These are phyloP conservation scores for Paratilapia polleni DNA, from an alignment of 2,113 vertebrate species.

Conservation along the genomic window DNA sequence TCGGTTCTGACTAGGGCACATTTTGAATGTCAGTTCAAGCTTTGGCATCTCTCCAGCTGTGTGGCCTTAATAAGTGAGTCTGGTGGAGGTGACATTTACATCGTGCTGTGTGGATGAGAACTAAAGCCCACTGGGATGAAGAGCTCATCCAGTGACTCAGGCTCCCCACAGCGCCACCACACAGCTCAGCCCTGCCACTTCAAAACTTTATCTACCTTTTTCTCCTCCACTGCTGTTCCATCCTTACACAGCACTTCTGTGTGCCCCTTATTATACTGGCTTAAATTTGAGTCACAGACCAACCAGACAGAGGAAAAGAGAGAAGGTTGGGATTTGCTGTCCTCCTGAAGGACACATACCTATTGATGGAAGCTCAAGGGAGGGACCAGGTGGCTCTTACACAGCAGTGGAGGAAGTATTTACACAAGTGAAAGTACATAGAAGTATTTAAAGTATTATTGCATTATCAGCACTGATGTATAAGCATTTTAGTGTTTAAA, in stretches of 20 bases:
- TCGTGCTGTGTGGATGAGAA: constrained; percentile 49
- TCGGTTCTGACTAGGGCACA: neutral
- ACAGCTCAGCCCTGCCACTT: constrained; percentile 9
- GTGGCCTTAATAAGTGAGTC: constrained; percentile 44
- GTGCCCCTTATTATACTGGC: neutral
- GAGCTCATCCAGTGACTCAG: constrained; percentile 49
- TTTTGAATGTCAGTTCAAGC: constrained; percentile 36
- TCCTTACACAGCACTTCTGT: neutral
- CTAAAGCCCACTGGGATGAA: constrained; percentile 56
- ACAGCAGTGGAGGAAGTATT: too few species aligned
- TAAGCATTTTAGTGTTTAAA: too few species aligned
- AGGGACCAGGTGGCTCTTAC: too few species aligned
- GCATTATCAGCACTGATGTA: too few species aligned
- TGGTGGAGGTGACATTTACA: constrained; percentile 74
- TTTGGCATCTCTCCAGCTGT: constrained; percentile 35
- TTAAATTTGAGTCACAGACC: neutral
- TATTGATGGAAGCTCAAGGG: neutral
- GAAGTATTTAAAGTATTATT: too few species aligned
- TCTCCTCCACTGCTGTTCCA: neutral
- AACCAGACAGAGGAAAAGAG: neutral
- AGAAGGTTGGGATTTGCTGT: neutral
- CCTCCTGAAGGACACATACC: neutral
- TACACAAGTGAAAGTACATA: too few species aligned
- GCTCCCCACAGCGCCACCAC: neutral
- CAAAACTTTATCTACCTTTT: constrained; percentile 20